Base-by-base conservation (phyloP, 1,140 invertebrate species). In the Drosophila ficusphila region DNA sequence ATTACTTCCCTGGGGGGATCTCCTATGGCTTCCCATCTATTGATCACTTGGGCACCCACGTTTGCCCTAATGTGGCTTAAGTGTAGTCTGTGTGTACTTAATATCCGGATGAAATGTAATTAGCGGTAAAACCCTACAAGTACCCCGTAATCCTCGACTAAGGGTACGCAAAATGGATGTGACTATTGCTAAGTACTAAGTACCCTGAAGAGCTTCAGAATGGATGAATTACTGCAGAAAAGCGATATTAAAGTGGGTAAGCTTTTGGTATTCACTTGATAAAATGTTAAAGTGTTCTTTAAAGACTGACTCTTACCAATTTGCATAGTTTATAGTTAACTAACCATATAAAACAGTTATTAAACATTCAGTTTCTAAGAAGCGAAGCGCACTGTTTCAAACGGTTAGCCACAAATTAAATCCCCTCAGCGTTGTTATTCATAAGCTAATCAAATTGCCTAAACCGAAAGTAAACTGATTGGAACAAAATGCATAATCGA, bases 41-140 rank as follows among this genome's bases (percentile, higher is more conserved):
- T 36, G 36, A 61, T 25, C 38, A 52, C 39, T 33, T 38, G 41
- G 19, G 38, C 49, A 34, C 38, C 54, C 61, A 61, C 54, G 29
- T 19, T 27, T 21, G 38, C 33, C 39, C 60, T 86, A 76, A 76
- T 68, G 42, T 57, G 65, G 47, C 52, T 67, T 64, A 42, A 36
- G 38, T 58, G 38, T 34, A 41, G 47, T 23, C 65, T 58, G 51
- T 53, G 52, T 81, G 73, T 58, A 56, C 76, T 57, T 56, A 61
- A 74, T 88, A 77, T 61, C 48, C 73, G 68, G 62, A 57, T 76
- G 38, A 77, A 65, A 29, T 29, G 77, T 74, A 88, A 77, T 88
- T 86, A 86, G 82, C 64, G 68, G 57, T 42, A 81, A 86, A 86
- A 54, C 82, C 81, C 29, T 75, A 77, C 73, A 86, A 86, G 77